Conservation (phyloP, 1,140 invertebrate genomes). For the Lepidurus packardi region DNA sequence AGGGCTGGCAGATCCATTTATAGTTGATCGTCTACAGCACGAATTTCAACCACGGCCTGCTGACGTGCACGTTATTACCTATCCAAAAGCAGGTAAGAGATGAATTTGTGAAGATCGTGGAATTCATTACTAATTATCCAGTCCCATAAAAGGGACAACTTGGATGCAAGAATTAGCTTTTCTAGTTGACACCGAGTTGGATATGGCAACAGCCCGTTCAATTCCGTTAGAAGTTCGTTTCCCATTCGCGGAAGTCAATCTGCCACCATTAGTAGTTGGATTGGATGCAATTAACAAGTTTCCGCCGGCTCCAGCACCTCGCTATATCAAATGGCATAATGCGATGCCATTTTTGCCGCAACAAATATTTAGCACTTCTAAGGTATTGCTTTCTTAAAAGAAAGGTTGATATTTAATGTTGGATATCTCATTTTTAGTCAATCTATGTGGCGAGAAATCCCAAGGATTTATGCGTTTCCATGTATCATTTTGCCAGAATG, state of each 20-base stretch:
- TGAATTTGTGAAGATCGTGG: not conserved
- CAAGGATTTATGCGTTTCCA: slow-evolving; percentile 88
- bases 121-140: slow-evolving; percentile 16
- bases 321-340: slow-evolving; percentile 32
- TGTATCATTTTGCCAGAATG: slow-evolving; percentile 73
- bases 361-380: slow-evolving; percentile 27
- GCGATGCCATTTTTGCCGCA: slow-evolving; percentile 25
- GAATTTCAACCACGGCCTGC: slow-evolving; percentile 13
- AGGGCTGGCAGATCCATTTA: slow-evolving; percentile 23
- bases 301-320: slow-evolving; percentile 22
- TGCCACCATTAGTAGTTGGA: slow-evolving; percentile 30
- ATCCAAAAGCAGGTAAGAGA: slow-evolving; percentile 26
- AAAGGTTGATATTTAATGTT: not conserved
- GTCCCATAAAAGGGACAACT: slow-evolving; percentile 24
- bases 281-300: slow-evolving; percentile 28
- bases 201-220: slow-evolving; percentile 22
- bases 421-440: slow-evolving; percentile 53
- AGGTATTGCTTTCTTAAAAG: slow-evolving; percentile 16
- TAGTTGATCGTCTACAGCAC: slow-evolving; percentile 8
- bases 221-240: slow-evolving; percentile 28
- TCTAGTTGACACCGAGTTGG: slow-evolving; percentile 31
- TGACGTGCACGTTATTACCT: slow-evolving; percentile 24
- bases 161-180: slow-evolving; percentile 33
- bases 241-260: slow-evolving; percentile 30
- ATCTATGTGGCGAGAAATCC: slow-evolving; percentile 87